A percentile compares a stretch with the other conserved stretches of the same genome.
These are phyloP conservation scores for Beroe ovata DNA, from an alignment of 37 sponge, comb jelly and placozoan genomes.

Conservation along the genomic window DNA sequence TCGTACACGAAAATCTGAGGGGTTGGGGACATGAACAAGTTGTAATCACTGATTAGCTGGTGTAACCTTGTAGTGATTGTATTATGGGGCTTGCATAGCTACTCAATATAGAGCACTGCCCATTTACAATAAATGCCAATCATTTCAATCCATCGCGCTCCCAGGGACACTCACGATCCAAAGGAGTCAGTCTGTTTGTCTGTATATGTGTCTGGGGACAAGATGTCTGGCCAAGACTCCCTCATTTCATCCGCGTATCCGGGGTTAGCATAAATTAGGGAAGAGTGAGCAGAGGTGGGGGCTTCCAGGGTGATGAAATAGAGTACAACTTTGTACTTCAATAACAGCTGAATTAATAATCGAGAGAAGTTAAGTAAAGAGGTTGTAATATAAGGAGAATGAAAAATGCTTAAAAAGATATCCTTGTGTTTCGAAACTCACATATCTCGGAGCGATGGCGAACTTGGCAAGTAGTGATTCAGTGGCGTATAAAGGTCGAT, in stretches of 20 bases:
- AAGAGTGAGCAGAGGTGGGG: neutral
- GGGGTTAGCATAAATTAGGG: conserved; percentile 11
- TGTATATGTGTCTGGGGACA: neutral
- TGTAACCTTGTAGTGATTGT: too few species aligned
- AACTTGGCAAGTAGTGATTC: conserved; percentile 15
- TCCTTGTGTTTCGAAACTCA: too few species aligned
- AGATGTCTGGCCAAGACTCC: neutral
- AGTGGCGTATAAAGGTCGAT: conserved; percentile 9
- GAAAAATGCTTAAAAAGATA: too few species aligned
- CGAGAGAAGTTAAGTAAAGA: too few species aligned
- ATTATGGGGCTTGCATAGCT: too few species aligned
- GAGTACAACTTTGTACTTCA: neutral
- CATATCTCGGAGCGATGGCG: conserved; percentile 27
- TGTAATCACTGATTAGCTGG: too few species aligned
- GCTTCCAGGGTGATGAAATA: neutral
- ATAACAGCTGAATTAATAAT: too few species aligned
- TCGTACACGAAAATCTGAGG: neutral
- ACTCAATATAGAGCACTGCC: too few species aligned
- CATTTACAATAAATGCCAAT: too few species aligned
- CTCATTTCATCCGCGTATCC: neutral
- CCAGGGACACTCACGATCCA: neutral
- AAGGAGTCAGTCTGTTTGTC: conserved; percentile 26
- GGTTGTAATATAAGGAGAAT: too few species aligned
- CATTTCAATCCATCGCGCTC: too few species aligned
- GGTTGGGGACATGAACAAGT: too few species aligned